These are phyloP conservation scores for Timema cristinae DNA, from an alignment of 2,888 invertebrate species.

Conservation along the genomic window DNA sequence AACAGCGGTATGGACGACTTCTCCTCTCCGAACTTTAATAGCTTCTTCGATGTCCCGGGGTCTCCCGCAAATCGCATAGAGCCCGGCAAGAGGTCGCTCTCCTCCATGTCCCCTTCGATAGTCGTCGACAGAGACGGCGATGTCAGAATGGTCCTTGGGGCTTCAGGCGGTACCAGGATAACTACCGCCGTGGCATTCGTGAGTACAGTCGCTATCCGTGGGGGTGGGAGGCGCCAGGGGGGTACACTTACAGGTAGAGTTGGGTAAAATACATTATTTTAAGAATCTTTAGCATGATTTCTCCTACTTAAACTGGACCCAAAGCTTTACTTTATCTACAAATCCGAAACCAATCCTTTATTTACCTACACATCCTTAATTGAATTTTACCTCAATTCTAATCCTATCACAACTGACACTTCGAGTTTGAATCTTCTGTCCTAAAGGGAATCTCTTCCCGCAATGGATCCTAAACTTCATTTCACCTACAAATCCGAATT, in stretches of 20 bases:
- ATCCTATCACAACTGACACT: no score
- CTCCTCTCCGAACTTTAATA: conserved; percentile 67
- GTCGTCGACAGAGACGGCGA: conserved; percentile 55
- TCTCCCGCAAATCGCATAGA: conserved; percentile 75
- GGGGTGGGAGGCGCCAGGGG: no score
- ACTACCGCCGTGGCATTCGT: conserved; percentile 47
- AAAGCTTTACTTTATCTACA: not conserved
- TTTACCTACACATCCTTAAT: no score
- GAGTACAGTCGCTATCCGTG: conserved; percentile 22
- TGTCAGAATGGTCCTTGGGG: conserved; percentile 50
- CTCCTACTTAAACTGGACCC: no score
- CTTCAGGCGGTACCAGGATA: conserved; percentile 55
- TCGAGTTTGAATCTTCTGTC: no score
- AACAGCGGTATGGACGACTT: conserved; percentile 98
- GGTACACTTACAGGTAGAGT: no score
- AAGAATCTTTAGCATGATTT: no score
- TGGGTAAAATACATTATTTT: no score
- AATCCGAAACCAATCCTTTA: not conserved
- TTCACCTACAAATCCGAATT: no score
- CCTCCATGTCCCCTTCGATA: conserved; percentile 82
- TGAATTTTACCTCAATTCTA: no score
- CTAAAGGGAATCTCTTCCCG: no score
- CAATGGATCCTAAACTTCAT: no score
- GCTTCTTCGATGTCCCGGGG: conserved; percentile 67
- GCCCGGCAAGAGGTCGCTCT: conserved; percentile 77